Evolutionary conservation across 2,797 vertebrate genomes (phyloP).

Genomic region (Orestias chungarensis): DNA sequence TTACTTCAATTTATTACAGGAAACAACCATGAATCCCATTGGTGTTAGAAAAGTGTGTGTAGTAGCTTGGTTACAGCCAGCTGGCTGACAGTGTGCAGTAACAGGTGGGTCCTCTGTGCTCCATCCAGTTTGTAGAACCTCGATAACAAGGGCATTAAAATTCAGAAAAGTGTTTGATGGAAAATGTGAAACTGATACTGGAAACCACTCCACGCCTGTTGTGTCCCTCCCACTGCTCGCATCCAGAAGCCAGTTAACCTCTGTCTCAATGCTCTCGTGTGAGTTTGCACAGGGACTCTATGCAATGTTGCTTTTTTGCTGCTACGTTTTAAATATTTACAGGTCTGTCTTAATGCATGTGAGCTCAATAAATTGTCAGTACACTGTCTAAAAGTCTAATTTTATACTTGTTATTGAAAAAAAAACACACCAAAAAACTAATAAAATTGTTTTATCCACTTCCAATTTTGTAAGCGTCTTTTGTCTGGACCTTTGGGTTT

Average conservation of each 20-base stretch:
- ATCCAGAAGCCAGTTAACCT: background rate
- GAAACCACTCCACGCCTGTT: background rate
- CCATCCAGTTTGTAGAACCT: background rate
- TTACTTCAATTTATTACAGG: background rate
- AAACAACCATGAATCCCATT: background rate
- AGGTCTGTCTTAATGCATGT: background rate
- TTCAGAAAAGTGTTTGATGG: background rate
- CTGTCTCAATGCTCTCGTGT: background rate
- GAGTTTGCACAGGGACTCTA: background rate
- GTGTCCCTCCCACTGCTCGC: background rate
- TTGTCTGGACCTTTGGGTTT: background rate
- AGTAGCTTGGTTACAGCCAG: background rate
- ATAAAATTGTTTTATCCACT: background rate
- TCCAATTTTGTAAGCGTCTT: background rate
- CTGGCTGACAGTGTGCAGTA: slow-evolving; percentile 1
- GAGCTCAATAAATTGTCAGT: no score
- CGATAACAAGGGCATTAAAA: background rate
- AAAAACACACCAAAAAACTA: no score
- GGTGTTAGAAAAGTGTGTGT: background rate
- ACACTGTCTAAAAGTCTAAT: no score
- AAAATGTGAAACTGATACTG: background rate
- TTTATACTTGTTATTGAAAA: no score
- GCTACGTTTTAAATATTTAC: background rate
- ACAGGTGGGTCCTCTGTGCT: background rate
- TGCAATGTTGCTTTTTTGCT: no score